These are phyloP conservation scores for Naja naja DNA, from an alignment of 2,113 vertebrate species.

Conservation along the genomic window DNA sequence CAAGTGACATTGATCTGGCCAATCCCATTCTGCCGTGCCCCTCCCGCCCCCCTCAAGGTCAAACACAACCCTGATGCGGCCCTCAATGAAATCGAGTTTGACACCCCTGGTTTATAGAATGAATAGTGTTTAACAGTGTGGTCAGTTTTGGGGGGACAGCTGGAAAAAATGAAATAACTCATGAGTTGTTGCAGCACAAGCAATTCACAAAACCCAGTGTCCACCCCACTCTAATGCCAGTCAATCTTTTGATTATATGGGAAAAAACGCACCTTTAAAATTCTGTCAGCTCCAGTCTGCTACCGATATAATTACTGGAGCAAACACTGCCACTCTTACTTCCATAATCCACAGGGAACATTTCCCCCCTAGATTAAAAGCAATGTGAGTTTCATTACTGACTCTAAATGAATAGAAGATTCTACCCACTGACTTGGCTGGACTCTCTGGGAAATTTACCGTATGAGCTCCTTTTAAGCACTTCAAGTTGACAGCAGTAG, in stretches of 20 bases:
- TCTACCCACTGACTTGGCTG: background rate
- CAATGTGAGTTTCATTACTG: slow-evolving; percentile 1
- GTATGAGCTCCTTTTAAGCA: slow-evolving; percentile 1
- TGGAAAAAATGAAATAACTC: background rate
- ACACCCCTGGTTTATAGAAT: background rate
- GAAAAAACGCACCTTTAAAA: no score
- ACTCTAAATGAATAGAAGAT: slow-evolving; percentile 1
- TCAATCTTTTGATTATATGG: background rate
- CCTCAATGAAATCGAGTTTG: no score
- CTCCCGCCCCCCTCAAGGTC: no score
- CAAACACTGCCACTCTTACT: background rate
- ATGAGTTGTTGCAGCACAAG: background rate
- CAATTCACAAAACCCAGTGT: background rate
- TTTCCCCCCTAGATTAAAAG: background rate
- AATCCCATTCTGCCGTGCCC: no score
- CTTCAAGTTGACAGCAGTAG: background rate
- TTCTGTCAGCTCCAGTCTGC: background rate
- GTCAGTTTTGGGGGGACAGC: background rate
- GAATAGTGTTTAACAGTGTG: background rate
- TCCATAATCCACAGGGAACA: background rate
- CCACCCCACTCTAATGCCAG: background rate
- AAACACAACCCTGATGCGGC: no score
- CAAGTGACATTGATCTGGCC: no score
- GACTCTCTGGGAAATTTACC: background rate
- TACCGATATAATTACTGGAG: background rate